Percentiles rank a stretch among this genome's conserved stretches.
These are phyloP conservation scores for Vanacampus margaritifer DNA, from an alignment of 2,113 vertebrate species.

Conservation along the genomic window DNA sequence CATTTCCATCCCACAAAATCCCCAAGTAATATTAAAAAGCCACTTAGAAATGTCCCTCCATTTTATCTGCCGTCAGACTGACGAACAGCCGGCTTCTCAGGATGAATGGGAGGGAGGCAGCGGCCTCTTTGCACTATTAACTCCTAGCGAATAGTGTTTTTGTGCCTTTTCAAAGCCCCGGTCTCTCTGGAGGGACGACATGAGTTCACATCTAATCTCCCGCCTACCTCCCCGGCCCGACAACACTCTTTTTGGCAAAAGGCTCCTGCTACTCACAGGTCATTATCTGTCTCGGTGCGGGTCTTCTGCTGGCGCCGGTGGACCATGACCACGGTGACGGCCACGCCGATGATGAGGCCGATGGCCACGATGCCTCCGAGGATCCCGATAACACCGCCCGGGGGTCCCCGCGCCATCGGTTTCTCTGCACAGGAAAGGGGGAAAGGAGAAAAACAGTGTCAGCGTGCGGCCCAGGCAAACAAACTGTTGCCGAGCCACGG, in stretches of 20 bases:
- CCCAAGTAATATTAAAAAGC: background rate
- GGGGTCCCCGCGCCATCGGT: slow-evolving; percentile 76
- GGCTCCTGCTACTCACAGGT: slow-evolving; percentile 79
- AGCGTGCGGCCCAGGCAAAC: slow-evolving; percentile 14
- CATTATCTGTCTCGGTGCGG: slow-evolving; percentile 68
- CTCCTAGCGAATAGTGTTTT: slow-evolving; percentile 10
- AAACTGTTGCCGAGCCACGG: background rate
- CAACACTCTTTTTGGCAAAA: slow-evolving; percentile 40
- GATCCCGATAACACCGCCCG: slow-evolving; percentile 78
- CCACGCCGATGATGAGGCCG: slow-evolving; percentile 75
- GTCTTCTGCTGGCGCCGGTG: slow-evolving; percentile 80
- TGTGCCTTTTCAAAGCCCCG: slow-evolving; percentile 28
- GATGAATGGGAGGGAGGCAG: slow-evolving; percentile 6
- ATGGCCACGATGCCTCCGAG: slow-evolving; percentile 78
- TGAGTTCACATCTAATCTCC: slow-evolving; percentile 51
- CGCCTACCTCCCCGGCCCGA: slow-evolving; percentile 36
- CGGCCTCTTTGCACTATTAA: slow-evolving; percentile 13
- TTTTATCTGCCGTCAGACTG: slow-evolving; percentile 4
- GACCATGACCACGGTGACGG: slow-evolving; percentile 78
- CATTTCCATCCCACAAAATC: background rate
- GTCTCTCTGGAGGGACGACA: slow-evolving; percentile 39
- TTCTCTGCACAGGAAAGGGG: slow-evolving; percentile 78
- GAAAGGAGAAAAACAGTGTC: slow-evolving; percentile 41
- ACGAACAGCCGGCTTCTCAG: slow-evolving; percentile 11
- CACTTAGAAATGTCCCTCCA: background rate